A percentile compares a stretch with the other conserved stretches of the same genome.
phyloP scores from a whole-genome alignment of 1,140 invertebrate genomes.

The Arctopsyche grandis region DNA sequence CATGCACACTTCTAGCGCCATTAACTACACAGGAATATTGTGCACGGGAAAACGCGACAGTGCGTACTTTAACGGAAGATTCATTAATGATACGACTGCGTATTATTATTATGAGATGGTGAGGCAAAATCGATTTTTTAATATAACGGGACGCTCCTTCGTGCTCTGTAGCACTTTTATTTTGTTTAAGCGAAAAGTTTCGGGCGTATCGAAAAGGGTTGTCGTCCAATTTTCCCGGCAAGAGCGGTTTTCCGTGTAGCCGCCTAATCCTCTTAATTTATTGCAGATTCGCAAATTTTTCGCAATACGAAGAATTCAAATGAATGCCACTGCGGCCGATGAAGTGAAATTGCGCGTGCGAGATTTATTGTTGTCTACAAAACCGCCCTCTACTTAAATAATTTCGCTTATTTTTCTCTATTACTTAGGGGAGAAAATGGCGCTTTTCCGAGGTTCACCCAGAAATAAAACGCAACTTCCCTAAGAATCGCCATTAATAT shows the following conservation, averaged over 20 bases:
- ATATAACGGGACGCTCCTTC: no score
- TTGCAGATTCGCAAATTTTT: neutral
- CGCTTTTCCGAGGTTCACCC: neutral
- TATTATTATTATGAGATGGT: no score
- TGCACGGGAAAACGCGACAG: no score
- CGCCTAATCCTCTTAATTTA: conserved; percentile 4
- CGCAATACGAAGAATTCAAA: conserved; percentile 7
- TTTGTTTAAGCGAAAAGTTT: no score
- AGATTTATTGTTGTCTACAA: conserved; percentile 49
- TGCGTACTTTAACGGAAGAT: no score
- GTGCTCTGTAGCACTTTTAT: no score
- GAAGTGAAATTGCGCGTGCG: conserved; percentile 48
- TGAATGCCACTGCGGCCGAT: conserved; percentile 22
- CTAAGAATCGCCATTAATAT: conserved; percentile 14
- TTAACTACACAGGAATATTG: no score
- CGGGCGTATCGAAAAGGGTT: neutral
- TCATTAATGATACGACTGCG: no score
- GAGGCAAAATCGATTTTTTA: no score
- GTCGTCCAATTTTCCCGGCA: neutral
- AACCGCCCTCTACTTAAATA: conserved; percentile 38
- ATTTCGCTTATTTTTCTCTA: conserved; percentile 38
- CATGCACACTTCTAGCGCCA: neutral
- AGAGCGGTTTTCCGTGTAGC: neutral
- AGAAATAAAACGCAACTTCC: neutral
- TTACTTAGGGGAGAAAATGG: conserved; percentile 16